Conservation (phyloP, 2,888 invertebrate species). For the Ophion ventricosus region DNA sequence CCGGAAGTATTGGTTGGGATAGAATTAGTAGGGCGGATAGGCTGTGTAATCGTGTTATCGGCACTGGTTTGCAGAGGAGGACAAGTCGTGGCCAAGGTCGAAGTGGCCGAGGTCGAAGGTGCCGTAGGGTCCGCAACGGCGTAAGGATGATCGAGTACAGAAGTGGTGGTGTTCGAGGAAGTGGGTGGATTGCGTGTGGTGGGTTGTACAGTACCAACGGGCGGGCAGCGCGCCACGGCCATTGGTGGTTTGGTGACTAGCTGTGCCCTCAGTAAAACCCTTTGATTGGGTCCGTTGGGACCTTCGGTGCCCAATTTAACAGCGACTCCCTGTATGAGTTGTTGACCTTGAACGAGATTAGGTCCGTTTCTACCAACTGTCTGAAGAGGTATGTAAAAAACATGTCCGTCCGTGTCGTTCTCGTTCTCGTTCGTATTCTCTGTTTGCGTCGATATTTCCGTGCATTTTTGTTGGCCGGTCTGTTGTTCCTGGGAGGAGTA, state of each 20-base stretch:
- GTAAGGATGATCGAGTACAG: constrained; percentile 64
- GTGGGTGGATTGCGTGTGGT: constrained; percentile 82
- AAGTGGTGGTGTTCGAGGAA: constrained; percentile 58
- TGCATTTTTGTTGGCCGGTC: constrained; percentile 75
- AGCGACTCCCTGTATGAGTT: constrained; percentile 87
- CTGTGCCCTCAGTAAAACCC: constrained; percentile 86
- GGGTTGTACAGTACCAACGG: constrained; percentile 86
- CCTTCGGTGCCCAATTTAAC: constrained; percentile 88
- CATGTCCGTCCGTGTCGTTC: constrained; percentile 85
- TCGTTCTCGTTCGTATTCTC: constrained; percentile 84
- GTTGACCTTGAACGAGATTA: constrained; percentile 80
- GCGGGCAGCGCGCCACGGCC: constrained; percentile 82
- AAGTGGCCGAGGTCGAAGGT: constrained; percentile 72
- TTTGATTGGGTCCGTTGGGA: constrained; percentile 86
- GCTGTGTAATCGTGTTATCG: constrained; percentile 18
- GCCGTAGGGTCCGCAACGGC: constrained; percentile 64
- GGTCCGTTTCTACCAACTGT: constrained; percentile 82
- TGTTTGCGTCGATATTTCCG: constrained; percentile 83
- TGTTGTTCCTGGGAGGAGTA: constrained; percentile 17
- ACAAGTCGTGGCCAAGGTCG: not conserved
- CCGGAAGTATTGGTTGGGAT: constrained; percentile 46
- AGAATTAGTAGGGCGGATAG: constrained; percentile 39
- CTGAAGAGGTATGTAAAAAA: constrained; percentile 88
- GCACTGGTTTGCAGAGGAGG: not conserved
- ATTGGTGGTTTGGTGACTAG: constrained; percentile 86